A percentile compares a stretch with the other conserved stretches of the same genome.
These are phyloP conservation scores for Solea senegalensis DNA, from an alignment of 2,113 vertebrate genomes.

Conservation along the genomic window DNA sequence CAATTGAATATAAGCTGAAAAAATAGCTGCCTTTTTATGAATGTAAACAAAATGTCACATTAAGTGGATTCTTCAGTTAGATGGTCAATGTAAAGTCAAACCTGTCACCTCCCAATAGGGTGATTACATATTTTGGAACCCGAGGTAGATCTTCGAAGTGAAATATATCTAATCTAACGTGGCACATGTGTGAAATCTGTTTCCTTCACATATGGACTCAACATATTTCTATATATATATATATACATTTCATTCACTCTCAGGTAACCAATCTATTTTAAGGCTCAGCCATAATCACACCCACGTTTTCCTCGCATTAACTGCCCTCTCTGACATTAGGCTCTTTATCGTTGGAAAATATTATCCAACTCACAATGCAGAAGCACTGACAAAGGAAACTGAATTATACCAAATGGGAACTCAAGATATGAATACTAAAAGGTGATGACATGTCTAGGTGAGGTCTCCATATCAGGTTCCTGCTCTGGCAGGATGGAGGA, in stretches of 20 bases:
- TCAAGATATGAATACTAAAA: constrained; percentile 50
- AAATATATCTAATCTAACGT: constrained; percentile 40
- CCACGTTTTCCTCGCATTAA: constrained; percentile 35
- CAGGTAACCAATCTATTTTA: constrained; percentile 55
- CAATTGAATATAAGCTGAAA: background rate
- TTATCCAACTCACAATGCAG: constrained; percentile 27
- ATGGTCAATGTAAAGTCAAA: constrained; percentile 11
- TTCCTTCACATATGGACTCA: constrained; percentile 49
- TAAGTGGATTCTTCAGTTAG: no score
- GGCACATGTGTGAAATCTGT: constrained; percentile 49
- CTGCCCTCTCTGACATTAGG: constrained; percentile 19
- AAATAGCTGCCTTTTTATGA: background rate
- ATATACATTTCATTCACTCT: constrained; percentile 46
- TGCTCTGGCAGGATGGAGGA: constrained; percentile 33
- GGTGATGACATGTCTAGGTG: constrained; percentile 46
- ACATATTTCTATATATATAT: constrained; percentile 20
- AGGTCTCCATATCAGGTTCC: constrained; percentile 48
- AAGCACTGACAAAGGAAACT: constrained; percentile 36
- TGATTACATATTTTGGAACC: constrained; percentile 7
- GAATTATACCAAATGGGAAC: constrained; percentile 47
- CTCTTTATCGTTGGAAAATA: constrained; percentile 46
- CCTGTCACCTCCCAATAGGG: background rate
- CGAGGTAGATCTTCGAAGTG: constrained; percentile 26
- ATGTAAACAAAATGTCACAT: no score
- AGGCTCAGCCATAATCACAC: constrained; percentile 45